Conservation (phyloP, 2,113 vertebrate species). For the Fregata magnificens region DNA sequence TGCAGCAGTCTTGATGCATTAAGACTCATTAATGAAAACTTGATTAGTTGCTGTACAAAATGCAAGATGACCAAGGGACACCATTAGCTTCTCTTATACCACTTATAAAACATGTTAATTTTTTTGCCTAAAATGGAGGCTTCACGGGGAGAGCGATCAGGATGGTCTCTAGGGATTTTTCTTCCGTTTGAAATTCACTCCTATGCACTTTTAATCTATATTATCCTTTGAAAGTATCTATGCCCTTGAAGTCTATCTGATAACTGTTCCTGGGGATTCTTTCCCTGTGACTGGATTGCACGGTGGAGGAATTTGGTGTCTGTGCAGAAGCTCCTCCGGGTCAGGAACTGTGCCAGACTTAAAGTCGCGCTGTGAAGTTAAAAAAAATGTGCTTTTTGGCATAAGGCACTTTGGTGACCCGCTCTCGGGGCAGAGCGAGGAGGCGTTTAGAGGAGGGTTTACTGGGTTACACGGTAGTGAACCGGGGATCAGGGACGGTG, state of each 20-base stretch:
- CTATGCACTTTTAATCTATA: not conserved
- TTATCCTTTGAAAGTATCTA: not conserved
- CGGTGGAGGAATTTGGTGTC: not conserved
- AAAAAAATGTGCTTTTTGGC: not conserved
- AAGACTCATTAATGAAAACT: not conserved
- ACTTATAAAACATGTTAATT: not conserved
- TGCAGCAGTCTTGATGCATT: not conserved
- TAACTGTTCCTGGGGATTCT: not conserved
- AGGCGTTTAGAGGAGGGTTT: not conserved
- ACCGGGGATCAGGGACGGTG: accelerated
- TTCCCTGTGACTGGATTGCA: not conserved
- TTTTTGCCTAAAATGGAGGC: not conserved
- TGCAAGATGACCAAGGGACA: not conserved
- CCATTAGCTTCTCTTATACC: not conserved
- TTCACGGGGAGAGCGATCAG: not conserved
- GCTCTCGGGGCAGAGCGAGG: not conserved
- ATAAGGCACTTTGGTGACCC: accelerated
- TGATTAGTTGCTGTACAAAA: no score
- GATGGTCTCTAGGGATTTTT: not conserved
- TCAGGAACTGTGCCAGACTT: not conserved
- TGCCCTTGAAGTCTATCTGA: not conserved
- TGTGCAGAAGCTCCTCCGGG: not conserved
- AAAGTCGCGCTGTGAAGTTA: not conserved
- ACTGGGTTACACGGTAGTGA: not conserved
- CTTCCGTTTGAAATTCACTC: not conserved